Evolutionary conservation across 2,797 vertebrate genomes (phyloP), one percentile per base, ranked within the genome.

Genomic region (Pygocentrus nattereri): DNA sequence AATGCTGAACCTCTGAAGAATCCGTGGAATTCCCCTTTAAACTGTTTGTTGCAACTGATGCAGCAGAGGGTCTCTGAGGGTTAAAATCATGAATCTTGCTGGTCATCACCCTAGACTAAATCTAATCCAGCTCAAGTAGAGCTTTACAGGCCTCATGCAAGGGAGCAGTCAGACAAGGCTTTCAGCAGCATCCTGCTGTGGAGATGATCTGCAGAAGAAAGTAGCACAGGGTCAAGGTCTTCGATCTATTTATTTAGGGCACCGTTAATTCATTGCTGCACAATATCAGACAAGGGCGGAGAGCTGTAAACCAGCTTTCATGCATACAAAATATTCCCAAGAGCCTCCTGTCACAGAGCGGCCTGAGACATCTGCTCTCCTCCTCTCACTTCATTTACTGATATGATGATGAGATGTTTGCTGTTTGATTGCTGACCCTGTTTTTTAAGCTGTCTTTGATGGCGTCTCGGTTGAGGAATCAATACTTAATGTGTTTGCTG

Each of bases 281-380:
- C 54, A 82, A 76, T 78, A 82, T 68, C 52, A 27, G 13, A 70
- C 64, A 78, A 82, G 65, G 61, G 31, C 74, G 79, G 54, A 62
- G 47, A 59, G 78, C 65, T 30, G 25, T 23, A 27, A 58, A 54
- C 65, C 54, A 64, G 69, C 64, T 74, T 70, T 72, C 30, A 54
- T 79, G 80, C 82, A 85, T 87, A 73, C 70, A 34, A 82, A 85
- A 19, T 74, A 47, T 74, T 65, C 31, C 19, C 34, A 41, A 54
- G 23, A n/a, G n/a, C 18, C 31, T 74, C 74, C 44, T 5, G 13
- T 52, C 23, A 44, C 62, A 59, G 23, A 74, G 38, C 7, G 11
- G 4, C 68, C 34, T 23, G 61, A 8, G 41, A 54, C 10, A n/a
- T 12, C 47, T 34, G 7, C 38, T 49, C 16, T 61, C 1, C 67